A percentile compares a stretch with the other conserved stretches of the same genome.
phyloP scores from a whole-genome alignment of 1,140 invertebrate species.

The Cyphomyrmex costatus region DNA sequence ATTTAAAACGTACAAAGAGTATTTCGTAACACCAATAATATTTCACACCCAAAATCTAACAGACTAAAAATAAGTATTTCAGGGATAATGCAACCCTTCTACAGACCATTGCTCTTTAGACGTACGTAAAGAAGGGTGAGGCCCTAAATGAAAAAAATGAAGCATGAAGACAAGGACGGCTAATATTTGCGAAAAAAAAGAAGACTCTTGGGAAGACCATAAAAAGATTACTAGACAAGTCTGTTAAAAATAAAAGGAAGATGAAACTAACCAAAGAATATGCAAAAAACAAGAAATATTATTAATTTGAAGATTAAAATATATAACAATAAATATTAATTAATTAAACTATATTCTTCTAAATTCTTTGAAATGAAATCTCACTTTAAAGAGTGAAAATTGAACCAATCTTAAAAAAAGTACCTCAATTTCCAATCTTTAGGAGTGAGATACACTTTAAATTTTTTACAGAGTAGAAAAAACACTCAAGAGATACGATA shows the following conservation, averaged over 20 bases:
- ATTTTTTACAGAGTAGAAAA: background rate
- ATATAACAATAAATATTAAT: background rate
- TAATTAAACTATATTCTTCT: background rate
- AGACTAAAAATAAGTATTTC: conserved; percentile 28
- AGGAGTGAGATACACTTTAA: too few relatives aligned
- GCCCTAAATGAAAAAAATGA: conserved; percentile 19
- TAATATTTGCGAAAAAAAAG: conserved; percentile 48
- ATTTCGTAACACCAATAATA: conserved; percentile 8
- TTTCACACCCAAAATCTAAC: background rate
- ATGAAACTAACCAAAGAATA: background rate
- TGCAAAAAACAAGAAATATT: background rate
- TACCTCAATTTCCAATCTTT: too few relatives aligned
- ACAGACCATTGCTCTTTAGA: background rate
- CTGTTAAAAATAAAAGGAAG: conserved; percentile 17
- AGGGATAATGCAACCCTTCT: conserved; percentile 4
- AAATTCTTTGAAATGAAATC: too few relatives aligned
- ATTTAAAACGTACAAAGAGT: conserved; percentile 4
- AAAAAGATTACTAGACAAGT: conserved; percentile 1
- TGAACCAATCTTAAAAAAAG: too few relatives aligned
- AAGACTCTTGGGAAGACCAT: too few relatives aligned
- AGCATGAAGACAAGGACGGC: conserved; percentile 13
- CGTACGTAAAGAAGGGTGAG: conserved; percentile 54
- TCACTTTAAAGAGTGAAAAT: too few relatives aligned
- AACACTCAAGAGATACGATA: background rate
- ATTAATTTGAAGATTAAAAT: conserved; percentile 15